Base-by-base conservation (phyloP, 2,888 invertebrate genomes). In the Hemicrepidius hirtus region DNA sequence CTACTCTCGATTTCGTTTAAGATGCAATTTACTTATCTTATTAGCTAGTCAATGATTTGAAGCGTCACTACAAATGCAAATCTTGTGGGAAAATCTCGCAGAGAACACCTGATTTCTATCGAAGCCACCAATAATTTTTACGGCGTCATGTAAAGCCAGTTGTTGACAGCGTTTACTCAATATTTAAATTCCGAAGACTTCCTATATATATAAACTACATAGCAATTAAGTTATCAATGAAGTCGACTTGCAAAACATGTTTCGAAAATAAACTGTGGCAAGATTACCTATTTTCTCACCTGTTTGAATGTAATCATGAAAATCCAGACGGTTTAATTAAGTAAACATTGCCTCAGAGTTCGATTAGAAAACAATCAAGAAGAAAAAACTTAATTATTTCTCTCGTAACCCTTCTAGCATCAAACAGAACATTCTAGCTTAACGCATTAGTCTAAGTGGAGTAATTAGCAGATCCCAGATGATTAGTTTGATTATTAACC, bases 41-140 rank as follows among this genome's bases (percentile, higher is more conserved):
- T 28, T 28, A 28, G 24, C 53, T n/a, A 16, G 28, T 40, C 13
- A 13, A 40, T 40, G 6, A 40, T 13, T 21, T 32, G 53, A 53
- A 28, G 5, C 28, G 28, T 9, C 28, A 32, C 20, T 18, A 20
- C 24, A 13, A 62, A 21, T 60, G 60, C 63, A 49, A 63, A 63
- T 46, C 10, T 57, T 67, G 66, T 67, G 66, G 57, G 66, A 67
- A 67, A 67, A 59, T 59, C 28, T 28, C 13, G 21, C 53, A 40
- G 66, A 57, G 57, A 28, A 57, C 18, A 20, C 32, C 18, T 9
- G 37, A 57, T 57, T 37, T 10, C 35, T 12, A 57, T 57, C 40
- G 6, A 7, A 57, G 12, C 28, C 24, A 24, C 24, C 57, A 21
- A 28, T n/a, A 4, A 20, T 57, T 40, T 57, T 57, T 18, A 7